phyloP scores from a whole-genome alignment of 1,140 invertebrate genomes.

The Stegodyphus mimosarum region DNA sequence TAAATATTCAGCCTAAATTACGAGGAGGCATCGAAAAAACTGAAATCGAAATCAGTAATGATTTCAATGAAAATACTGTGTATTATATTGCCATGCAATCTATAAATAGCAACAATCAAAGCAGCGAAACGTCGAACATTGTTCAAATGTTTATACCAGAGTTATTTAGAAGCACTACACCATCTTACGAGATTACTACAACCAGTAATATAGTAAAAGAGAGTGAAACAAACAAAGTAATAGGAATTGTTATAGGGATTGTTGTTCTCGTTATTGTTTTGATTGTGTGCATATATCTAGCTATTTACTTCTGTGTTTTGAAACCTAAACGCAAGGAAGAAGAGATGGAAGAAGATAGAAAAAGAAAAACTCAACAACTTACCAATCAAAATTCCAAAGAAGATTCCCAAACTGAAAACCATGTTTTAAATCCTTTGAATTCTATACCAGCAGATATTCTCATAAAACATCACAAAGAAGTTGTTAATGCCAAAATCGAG shows the following conservation, averaged over 20 bases:
- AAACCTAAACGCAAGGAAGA: slow-evolving; percentile 6
- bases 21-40: not conserved
- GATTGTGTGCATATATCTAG: not conserved
- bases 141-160: slow-evolving; percentile 10
- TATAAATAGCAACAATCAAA: not conserved
- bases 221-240: not conserved
- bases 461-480: slow-evolving; percentile 62
- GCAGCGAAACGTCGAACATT: slow-evolving; percentile 13
- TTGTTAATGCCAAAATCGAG: slow-evolving; percentile 59
- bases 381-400: not conserved
- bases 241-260: slow-evolving; percentile 22
- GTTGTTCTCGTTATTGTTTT: slow-evolving; percentile 8
- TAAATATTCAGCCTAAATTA: not conserved
- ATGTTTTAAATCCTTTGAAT: slow-evolving; percentile 49
- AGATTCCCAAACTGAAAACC: not conserved
- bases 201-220: not conserved
- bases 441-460: slow-evolving; percentile 62
- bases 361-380: not conserved
- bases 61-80: not conserved
- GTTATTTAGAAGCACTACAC: not conserved
- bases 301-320: slow-evolving; percentile 4
- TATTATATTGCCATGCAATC: slow-evolving; percentile 13
- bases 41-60: not conserved
- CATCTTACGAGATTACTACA: not conserved
- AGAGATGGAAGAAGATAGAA: not conserved